phyloP scores from a whole-genome alignment of 23 tunicate species.

The Halocynthia roretzi region DNA sequence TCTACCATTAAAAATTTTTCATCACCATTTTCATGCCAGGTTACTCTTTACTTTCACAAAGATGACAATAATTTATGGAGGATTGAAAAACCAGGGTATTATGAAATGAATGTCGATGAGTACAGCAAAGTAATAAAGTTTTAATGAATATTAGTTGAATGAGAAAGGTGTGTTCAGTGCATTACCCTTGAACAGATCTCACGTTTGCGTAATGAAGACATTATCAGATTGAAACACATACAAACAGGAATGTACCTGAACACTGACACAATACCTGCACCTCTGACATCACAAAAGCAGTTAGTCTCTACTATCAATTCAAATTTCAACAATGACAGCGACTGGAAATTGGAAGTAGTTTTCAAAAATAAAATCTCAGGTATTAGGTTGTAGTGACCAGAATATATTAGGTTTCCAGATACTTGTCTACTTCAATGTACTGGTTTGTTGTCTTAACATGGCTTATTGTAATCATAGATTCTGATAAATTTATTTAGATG shows the following conservation, averaged over 20 bases:
- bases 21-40: slow-evolving; percentile 21
- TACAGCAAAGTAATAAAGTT: background rate
- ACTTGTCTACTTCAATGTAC: background rate
- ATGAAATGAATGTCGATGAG: background rate
- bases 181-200: background rate
- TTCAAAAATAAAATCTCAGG: background rate
- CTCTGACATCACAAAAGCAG: slow-evolving; percentile 2
- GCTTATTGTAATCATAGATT: background rate
- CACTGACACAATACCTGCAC: background rate
- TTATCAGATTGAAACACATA: slow-evolving; percentile 14
- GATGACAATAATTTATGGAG: slow-evolving; percentile 50
- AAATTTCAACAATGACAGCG: background rate
- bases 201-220: background rate
- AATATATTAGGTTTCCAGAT: background rate
- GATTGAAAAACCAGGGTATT: slow-evolving; percentile 1
- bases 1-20: background rate
- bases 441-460: too few species aligned
- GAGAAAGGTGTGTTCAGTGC: background rate
- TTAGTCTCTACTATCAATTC: slow-evolving; percentile 9
- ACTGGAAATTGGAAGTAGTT: slow-evolving; percentile 4
- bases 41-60: slow-evolving; percentile 28
- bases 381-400: background rate
- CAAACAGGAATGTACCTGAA: background rate
- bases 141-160: background rate
- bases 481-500: background rate